Conservation (phyloP, 1,140 invertebrate genomes). For the Ceratoteleas bidentatus region DNA sequence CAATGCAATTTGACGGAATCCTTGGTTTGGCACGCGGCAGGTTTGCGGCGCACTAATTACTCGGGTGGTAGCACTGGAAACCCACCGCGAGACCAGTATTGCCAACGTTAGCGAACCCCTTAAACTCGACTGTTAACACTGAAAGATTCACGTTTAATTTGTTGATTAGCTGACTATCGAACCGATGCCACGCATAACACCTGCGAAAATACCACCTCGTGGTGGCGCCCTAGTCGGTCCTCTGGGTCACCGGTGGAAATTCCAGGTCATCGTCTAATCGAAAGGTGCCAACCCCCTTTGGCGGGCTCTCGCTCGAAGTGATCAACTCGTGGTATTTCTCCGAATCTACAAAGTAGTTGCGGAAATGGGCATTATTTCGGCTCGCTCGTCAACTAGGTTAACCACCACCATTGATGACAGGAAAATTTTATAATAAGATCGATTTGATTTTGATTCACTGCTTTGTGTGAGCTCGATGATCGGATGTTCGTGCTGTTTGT, state of each 20-base stretch:
- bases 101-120: slow-evolving; percentile 5
- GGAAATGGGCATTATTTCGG: slow-evolving; percentile 26
- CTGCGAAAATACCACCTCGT: neutral
- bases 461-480: slow-evolving; percentile 30
- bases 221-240: slow-evolving; percentile 81
- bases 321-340: slow-evolving; percentile 89
- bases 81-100: neutral
- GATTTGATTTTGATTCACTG: slow-evolving; percentile 30
- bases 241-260: slow-evolving; percentile 90
- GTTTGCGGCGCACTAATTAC: neutral
- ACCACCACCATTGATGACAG: slow-evolving; percentile 48
- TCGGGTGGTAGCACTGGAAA: neutral
- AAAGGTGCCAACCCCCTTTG: slow-evolving; percentile 83
- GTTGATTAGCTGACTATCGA: slow-evolving; percentile 24
- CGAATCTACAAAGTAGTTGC: slow-evolving; percentile 85
- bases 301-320: slow-evolving; percentile 85
- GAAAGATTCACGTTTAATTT: slow-evolving; percentile 18
- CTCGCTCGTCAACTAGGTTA: slow-evolving; percentile 1
- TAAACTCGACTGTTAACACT: slow-evolving; percentile 15
- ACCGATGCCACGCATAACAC: slow-evolving; percentile 5
- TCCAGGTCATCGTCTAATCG: slow-evolving; percentile 90
- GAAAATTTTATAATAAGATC: slow-evolving; percentile 63
- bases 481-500: slow-evolving; percentile 37
- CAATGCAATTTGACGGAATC: slow-evolving; percentile 3
- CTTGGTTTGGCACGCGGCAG: neutral